Base-by-base conservation (phyloP, 2,888 invertebrate species). In the Rotaria sp. region DNA sequence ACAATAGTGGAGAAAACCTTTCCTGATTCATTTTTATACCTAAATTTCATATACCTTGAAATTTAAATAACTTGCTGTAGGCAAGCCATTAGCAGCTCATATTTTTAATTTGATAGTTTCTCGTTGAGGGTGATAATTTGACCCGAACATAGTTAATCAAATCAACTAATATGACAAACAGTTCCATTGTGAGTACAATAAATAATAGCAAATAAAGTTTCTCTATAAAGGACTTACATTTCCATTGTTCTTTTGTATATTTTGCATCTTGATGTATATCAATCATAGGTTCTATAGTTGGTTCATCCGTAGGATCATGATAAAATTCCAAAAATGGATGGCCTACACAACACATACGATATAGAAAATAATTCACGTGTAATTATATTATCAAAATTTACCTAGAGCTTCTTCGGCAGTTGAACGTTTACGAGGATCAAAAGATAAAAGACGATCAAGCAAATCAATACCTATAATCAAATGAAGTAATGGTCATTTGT, bases 371-470 rank as follows among this genome's bases (percentile, higher is more conserved):
- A 15, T 50, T 18, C 21, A 18, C 7, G 1, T 30, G 30, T 18
- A 10, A 35, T 35, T 1, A 35, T 1, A 35, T 50, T 50, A 50
- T 15, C 15, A 30, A 35, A 67, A 13, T 35, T 67, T 67, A 67
- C 67, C 35, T 80, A 80, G n/a, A 15, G 80, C 80, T 80, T 80
- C 26, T 80, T 24, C 45, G 24, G n/a, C 80, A 2, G 80, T n/a
- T n/a, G 80, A 45, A 3, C 94, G 94, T 91, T 94, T 94, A 90
- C 97, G 97, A 55, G 97, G 94, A 92, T 99, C 98, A 88, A 99
- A 92, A 91, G 97, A 96, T 88, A 99, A 92, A 97, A 98, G 99
- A 89, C 95, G 94, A 91, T 96, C 96, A 85, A 99, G 92, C 88
- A 99, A 93, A 92, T 97, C 95, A 90, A 99, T 94, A 4, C 98